phyloP scores from a whole-genome alignment of 2,113 vertebrate genomes.

The Daboia siamensis region DNA sequence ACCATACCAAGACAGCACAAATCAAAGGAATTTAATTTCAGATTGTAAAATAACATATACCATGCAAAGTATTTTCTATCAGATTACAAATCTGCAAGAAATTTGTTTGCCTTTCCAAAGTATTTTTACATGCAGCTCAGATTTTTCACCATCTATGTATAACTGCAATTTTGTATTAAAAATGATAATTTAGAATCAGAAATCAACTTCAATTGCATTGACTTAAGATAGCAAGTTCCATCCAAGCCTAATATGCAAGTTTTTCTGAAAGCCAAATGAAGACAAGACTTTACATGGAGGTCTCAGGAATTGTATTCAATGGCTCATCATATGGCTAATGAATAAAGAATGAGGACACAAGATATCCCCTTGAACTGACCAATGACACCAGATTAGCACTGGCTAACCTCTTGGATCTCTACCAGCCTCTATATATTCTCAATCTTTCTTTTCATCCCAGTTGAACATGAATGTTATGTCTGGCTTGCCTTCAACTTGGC shows the following conservation, averaged over 20 bases:
- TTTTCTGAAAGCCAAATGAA: background rate
- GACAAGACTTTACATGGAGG: background rate
- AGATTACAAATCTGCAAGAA: background rate
- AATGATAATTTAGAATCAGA: background rate
- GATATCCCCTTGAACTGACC: background rate
- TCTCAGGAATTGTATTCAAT: background rate
- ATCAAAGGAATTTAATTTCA: background rate
- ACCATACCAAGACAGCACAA: background rate
- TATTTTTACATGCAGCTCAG: background rate
- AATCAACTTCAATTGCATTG: background rate
- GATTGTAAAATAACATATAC: background rate
- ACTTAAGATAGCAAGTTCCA: background rate
- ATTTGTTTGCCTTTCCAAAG: background rate
- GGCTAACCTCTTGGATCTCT: background rate
- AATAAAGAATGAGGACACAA: background rate
- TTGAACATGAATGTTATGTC: background rate
- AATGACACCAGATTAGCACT: background rate
- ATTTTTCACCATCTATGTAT: background rate
- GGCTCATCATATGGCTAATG: background rate
- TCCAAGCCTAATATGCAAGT: background rate
- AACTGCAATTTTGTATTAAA: background rate
- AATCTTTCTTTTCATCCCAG: background rate
- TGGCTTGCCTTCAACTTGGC: background rate
- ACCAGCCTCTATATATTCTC: background rate
- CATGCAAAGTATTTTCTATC: background rate